A percentile compares a stretch with the other conserved stretches of the same genome.
Conservation (phyloP, 2,113 vertebrate genomes). For the Delphinapterus leucas region DNA sequence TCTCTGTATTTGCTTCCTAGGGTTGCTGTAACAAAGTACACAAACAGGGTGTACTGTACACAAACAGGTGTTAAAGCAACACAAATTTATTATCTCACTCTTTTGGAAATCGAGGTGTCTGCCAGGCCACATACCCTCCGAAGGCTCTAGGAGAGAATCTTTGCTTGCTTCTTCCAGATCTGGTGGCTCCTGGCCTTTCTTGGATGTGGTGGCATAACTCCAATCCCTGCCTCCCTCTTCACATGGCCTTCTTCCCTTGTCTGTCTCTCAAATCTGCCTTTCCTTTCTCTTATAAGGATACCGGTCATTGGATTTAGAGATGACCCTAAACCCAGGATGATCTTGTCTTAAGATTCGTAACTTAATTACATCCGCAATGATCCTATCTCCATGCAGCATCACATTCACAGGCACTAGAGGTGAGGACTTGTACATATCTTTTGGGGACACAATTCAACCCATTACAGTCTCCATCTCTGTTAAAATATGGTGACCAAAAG, state of each 20-base stretch:
- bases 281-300: background rate
- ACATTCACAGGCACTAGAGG: background rate
- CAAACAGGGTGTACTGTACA: background rate
- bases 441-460: background rate
- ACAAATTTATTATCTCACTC: background rate
- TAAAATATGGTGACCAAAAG: background rate
- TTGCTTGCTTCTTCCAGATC: background rate
- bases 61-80: background rate
- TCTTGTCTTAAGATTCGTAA: background rate
- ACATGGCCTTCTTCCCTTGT: background rate
- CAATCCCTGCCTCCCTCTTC: background rate
- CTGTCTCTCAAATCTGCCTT: background rate
- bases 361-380: background rate
- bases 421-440: background rate
- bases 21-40: background rate
- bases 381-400: background rate
- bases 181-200: background rate
- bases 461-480: background rate
- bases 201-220: background rate
- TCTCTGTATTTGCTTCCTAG: background rate
- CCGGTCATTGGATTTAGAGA: background rate
- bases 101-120: background rate
- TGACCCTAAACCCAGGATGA: background rate
- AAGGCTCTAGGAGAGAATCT: background rate
- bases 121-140: background rate